Evolutionary conservation across 2,888 invertebrate genomes (phyloP).

Genomic region (Andrena hattorfiana): DNA sequence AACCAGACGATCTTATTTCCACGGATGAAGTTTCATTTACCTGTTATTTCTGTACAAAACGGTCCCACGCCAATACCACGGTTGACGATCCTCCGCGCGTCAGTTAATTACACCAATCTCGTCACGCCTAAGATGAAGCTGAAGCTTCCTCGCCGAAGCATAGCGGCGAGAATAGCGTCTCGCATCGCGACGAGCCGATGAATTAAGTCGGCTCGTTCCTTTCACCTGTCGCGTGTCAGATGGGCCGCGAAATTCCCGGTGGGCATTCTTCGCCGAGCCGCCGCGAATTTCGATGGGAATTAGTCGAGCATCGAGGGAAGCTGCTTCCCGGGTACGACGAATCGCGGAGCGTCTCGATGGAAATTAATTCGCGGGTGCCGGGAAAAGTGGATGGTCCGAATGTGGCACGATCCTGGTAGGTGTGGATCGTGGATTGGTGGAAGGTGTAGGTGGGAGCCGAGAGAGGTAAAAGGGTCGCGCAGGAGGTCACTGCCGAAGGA

Average conservation of each 20-base stretch:
- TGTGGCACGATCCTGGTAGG: constrained; percentile 59
- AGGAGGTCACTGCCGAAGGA: constrained; percentile 82
- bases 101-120: not conserved
- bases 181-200: constrained; percentile 10
- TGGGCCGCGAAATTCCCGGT: constrained; percentile 4
- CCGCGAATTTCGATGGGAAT: constrained; percentile 23
- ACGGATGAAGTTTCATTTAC: not conserved
- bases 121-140: constrained; percentile 17
- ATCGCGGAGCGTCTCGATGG: constrained; percentile 13
- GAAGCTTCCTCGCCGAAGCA: constrained; percentile 30
- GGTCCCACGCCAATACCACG: too few relatives aligned
- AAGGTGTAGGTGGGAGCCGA: constrained; percentile 71
- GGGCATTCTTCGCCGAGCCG: constrained; percentile 8
- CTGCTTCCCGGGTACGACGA: not conserved
- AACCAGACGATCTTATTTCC: not conserved
- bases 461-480: constrained; percentile 81
- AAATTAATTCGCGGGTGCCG: constrained; percentile 31
- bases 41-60: not conserved
- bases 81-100: not conserved
- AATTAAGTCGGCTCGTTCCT: constrained; percentile 25
- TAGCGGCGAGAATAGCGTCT: constrained; percentile 30
- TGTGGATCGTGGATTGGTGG: constrained; percentile 72
- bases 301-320: constrained; percentile 16
- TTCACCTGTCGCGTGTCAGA: constrained; percentile 23
- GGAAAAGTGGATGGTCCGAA: constrained; percentile 45